phyloP scores from a whole-genome alignment of 2,797 vertebrate species.

The Glyptemys insculpta region DNA sequence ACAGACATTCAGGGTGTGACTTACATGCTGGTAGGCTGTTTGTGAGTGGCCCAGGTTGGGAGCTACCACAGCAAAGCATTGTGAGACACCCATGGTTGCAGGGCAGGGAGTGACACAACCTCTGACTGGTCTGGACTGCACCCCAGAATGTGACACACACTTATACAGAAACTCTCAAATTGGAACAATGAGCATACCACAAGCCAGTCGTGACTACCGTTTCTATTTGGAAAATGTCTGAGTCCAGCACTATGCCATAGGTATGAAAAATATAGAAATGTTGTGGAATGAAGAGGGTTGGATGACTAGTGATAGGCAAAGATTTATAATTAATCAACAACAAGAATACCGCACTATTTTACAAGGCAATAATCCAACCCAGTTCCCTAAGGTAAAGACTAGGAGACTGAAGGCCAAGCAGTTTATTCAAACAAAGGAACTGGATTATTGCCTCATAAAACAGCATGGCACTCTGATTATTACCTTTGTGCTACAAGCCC shows the following conservation, averaged over 20 bases:
- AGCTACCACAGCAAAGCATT: background rate
- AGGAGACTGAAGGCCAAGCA: slow-evolving; percentile 59
- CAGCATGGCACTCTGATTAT: slow-evolving; percentile 66
- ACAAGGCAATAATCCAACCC: slow-evolving; percentile 72
- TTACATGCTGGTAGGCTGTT: background rate
- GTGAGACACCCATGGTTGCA: background rate
- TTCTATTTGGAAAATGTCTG: background rate
- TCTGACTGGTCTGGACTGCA: background rate
- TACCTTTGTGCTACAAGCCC: slow-evolving; percentile 65
- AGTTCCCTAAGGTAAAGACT: slow-evolving; percentile 52
- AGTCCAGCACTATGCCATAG: background rate
- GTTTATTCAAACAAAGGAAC: slow-evolving; percentile 71
- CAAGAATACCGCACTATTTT: slow-evolving; percentile 50
- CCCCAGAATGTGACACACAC: background rate
- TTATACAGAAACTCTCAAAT: background rate
- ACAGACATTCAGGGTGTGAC: background rate
- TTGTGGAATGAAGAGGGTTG: background rate
- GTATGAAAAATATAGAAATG: background rate
- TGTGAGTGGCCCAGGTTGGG: background rate
- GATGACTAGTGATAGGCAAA: background rate
- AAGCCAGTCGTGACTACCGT: background rate
- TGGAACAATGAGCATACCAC: background rate
- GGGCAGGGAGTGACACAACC: background rate
- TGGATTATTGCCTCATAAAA: slow-evolving; percentile 72
- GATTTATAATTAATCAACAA: slow-evolving; percentile 69